phyloP scores from a whole-genome alignment of 2,888 invertebrate genomes.

The Eilema caniola region DNA sequence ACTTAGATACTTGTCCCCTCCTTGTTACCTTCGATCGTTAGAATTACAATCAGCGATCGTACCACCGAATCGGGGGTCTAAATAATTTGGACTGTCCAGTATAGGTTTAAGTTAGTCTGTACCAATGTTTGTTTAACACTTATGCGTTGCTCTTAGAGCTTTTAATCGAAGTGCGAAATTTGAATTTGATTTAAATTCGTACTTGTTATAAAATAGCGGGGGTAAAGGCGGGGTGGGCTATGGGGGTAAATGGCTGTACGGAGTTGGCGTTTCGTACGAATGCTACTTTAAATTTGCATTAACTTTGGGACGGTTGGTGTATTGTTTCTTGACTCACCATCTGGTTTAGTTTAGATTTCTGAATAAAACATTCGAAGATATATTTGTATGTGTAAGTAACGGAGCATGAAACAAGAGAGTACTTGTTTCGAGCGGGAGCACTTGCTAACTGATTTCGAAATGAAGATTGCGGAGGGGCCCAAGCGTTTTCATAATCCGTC shows the following conservation, averaged over 20 bases:
- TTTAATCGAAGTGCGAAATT: slow-evolving; percentile 86
- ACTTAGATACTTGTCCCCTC: slow-evolving; percentile 59
- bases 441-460: slow-evolving; percentile 27
- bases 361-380: slow-evolving; percentile 38
- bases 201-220: slow-evolving; percentile 62
- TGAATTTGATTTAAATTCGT: slow-evolving; percentile 84
- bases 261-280: slow-evolving; percentile 58
- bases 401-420: slow-evolving; percentile 19
- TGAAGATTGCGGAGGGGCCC: slow-evolving; percentile 17
- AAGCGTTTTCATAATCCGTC: slow-evolving; percentile 10
- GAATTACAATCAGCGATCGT: slow-evolving; percentile 40
- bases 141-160: slow-evolving; percentile 79
- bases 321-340: slow-evolving; percentile 54
- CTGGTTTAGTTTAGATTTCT: slow-evolving; percentile 45
- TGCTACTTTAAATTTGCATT: slow-evolving; percentile 75
- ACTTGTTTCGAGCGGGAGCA: slow-evolving; percentile 17
- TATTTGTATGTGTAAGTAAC: slow-evolving; percentile 25
- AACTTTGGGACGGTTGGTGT: slow-evolving; percentile 59
- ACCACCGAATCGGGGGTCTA: slow-evolving; percentile 54
- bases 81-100: slow-evolving; percentile 64
- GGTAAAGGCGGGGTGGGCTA: slow-evolving; percentile 48
- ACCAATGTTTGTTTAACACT: slow-evolving; percentile 82
- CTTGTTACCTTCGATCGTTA: slow-evolving; percentile 43
- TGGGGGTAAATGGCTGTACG: slow-evolving; percentile 61
- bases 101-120: slow-evolving; percentile 77